Evolutionary conservation across 2,888 invertebrate species (phyloP).

Genomic region (Lacanobia oleracea): DNA sequence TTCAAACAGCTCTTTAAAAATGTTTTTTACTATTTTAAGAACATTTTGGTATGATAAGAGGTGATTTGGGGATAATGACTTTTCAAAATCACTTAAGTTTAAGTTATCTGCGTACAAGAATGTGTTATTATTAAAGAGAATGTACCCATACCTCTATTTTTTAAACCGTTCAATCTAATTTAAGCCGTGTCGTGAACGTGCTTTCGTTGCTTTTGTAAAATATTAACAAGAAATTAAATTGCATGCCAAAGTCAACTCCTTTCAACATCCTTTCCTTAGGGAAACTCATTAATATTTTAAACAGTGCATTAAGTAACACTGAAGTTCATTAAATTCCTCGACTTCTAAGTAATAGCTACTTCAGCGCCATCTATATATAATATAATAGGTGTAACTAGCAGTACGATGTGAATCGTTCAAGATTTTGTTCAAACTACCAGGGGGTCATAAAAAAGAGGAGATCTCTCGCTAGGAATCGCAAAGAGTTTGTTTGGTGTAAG

Average conservation of each 20-base stretch:
- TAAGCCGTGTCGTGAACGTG: background rate
- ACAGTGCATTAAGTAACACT: no score
- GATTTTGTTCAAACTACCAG: conserved; percentile 46
- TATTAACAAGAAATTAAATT: background rate
- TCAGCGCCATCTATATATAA: background rate
- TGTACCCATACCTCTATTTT: no score
- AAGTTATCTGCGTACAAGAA: background rate
- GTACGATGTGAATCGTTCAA: conserved; percentile 43
- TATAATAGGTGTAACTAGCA: conserved; percentile 11
- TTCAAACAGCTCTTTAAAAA: background rate
- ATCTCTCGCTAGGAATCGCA: conserved; percentile 43
- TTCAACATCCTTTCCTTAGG: background rate
- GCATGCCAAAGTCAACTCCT: background rate
- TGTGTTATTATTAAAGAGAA: no score
- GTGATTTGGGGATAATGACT: background rate
- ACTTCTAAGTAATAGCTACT: background rate
- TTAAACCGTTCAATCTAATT: background rate
- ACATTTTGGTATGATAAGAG: background rate
- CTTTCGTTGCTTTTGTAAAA: background rate
- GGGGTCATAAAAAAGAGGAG: conserved; percentile 56
- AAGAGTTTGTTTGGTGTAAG: conserved; percentile 12
- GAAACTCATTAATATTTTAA: background rate
- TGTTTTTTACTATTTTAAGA: background rate
- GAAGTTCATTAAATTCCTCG: conserved; percentile 10
- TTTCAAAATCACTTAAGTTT: background rate